These are phyloP conservation scores for Sylvilagus bachmani DNA, from an alignment of 2,113 vertebrate species.

Conservation along the genomic window DNA sequence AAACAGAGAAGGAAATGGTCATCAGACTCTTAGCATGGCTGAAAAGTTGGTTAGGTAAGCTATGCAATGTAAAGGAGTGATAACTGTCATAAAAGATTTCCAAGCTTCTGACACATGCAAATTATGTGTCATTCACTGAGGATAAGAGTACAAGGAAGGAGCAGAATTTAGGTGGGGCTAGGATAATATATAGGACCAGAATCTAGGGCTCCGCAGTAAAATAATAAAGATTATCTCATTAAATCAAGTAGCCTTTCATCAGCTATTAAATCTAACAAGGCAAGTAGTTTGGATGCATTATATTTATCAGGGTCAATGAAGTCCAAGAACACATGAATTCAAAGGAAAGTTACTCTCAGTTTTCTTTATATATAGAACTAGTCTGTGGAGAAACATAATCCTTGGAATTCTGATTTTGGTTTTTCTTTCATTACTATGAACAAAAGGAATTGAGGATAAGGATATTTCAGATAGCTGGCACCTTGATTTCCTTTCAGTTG, in stretches of 20 bases:
- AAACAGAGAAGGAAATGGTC: not conserved
- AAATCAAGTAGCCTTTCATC: not conserved
- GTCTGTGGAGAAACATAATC: too few relatives aligned
- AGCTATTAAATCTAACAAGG: not conserved
- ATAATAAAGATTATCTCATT: not conserved
- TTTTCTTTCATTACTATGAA: not conserved
- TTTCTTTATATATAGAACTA: conserved; percentile 11
- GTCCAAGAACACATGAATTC: not conserved
- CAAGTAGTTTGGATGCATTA: not conserved
- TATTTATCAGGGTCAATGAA: not conserved
- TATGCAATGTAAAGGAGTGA: not conserved
- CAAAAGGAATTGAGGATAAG: not conserved
- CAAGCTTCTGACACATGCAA: not conserved
- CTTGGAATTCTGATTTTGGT: too few relatives aligned
- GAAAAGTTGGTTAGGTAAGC: not conserved
- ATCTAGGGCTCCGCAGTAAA: not conserved
- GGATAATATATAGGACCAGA: not conserved
- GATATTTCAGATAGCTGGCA: conserved; percentile 20
- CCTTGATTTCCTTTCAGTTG: conserved; percentile 47
- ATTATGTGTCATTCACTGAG: not conserved
- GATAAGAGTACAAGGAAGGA: not conserved
- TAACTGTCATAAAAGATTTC: not conserved
- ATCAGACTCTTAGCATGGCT: not conserved
- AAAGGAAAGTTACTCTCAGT: not conserved
- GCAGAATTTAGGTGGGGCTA: not conserved